Conservation (phyloP, 2,888 invertebrate species). For the Dorcus hopei region DNA sequence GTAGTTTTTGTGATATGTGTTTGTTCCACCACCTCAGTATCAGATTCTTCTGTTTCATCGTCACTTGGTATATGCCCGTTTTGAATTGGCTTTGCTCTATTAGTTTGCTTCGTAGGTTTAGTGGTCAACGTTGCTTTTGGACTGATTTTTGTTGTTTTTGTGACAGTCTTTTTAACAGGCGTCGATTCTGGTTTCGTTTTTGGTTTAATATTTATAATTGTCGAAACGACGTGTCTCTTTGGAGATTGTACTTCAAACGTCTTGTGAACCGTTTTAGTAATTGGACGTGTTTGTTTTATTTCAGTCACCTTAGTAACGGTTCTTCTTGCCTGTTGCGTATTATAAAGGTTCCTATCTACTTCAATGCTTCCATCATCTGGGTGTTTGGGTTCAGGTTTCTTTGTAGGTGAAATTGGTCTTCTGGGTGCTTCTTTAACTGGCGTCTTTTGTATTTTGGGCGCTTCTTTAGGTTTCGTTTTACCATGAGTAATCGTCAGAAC, state of each 20-base stretch:
- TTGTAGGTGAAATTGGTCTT: slow-evolving; percentile 17
- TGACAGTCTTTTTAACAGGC: slow-evolving; percentile 9
- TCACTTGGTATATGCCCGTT: slow-evolving; percentile 33
- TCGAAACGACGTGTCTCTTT: slow-evolving; percentile 32
- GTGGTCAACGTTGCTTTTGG: slow-evolving; percentile 22
- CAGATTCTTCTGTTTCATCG: slow-evolving; percentile 34
- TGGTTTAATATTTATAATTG: slow-evolving; percentile 36
- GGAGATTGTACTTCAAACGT: slow-evolving; percentile 35
- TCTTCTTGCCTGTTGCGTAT: slow-evolving; percentile 27
- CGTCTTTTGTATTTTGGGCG: slow-evolving; percentile 13
- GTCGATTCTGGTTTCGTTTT: slow-evolving; percentile 25
- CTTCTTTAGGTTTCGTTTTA: slow-evolving; percentile 40
- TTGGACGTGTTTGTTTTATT: slow-evolving; percentile 9
- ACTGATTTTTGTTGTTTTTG: slow-evolving; percentile 20
- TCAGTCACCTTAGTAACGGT: slow-evolving; percentile 20
- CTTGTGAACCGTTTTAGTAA: slow-evolving; percentile 5
- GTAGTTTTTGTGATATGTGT: neutral
- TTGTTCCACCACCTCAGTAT: slow-evolving; percentile 14
- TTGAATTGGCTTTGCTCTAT: slow-evolving; percentile 25
- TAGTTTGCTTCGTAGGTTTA: slow-evolving; percentile 15
- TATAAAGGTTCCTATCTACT: neutral
- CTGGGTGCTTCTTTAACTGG: slow-evolving; percentile 19
- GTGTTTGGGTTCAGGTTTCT: slow-evolving; percentile 17
- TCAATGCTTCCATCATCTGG: slow-evolving; percentile 11
- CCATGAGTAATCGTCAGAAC: slow-evolving; percentile 6